Conservation (phyloP, 2,113 vertebrate genomes). For the Mus spicilegus region DNA sequence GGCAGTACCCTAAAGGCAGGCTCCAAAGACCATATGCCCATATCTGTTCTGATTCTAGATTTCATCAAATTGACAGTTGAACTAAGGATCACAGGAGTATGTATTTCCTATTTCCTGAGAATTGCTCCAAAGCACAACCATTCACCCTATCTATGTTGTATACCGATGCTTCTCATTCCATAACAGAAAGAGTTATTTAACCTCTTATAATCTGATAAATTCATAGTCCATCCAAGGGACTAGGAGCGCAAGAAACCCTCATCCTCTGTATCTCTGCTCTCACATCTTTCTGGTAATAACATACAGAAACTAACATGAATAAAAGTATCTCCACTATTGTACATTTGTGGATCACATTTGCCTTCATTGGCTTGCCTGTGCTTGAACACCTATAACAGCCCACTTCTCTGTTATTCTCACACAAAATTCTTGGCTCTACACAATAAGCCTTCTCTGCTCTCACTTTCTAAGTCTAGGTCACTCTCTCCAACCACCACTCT, state of each 20-base stretch:
- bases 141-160: neutral
- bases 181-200: neutral
- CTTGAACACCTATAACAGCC: neutral
- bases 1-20: neutral
- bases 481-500: neutral
- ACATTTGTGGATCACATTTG: neutral
- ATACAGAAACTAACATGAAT: conserved; percentile 15
- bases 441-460: neutral
- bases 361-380: neutral
- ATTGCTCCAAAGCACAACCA: neutral
- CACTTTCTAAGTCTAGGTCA: neutral
- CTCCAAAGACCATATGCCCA: neutral
- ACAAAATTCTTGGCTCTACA: conserved; percentile 5
- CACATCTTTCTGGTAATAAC: neutral
- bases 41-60: neutral
- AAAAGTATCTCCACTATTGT: neutral
- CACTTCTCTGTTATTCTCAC: neutral
- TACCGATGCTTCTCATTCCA: neutral
- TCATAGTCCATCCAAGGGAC: neutral
- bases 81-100: neutral
- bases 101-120: conserved; percentile 36
- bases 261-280: neutral
- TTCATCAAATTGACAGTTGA: neutral
- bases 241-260: neutral
- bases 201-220: neutral